phyloP scores from a whole-genome alignment of 1,140 invertebrate species.

The Branchinecta lindahli region DNA sequence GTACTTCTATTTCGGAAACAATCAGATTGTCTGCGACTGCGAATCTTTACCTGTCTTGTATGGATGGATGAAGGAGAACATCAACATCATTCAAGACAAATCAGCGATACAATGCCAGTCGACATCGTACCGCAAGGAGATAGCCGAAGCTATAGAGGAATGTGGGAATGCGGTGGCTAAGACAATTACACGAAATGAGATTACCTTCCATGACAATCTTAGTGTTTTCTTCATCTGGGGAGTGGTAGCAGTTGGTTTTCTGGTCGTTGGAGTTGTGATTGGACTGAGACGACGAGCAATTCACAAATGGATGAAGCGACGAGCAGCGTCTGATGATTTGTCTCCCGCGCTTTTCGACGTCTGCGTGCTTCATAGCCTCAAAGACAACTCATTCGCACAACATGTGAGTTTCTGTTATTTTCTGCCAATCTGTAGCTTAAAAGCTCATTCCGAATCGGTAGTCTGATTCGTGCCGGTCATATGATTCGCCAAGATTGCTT shows the following conservation, averaged over 20 bases:
- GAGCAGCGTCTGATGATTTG: constrained; percentile 41
- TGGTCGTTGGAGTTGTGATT: constrained; percentile 55
- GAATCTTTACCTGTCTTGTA: constrained; percentile 71
- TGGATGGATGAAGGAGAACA: constrained; percentile 54
- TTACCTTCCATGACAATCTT: constrained; percentile 36
- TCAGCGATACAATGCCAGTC: constrained; percentile 27
- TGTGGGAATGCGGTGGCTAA: constrained; percentile 11
- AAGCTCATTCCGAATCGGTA: background rate
- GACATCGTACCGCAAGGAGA: constrained; percentile 20
- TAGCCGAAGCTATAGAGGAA: constrained; percentile 20
- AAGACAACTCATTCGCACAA: constrained; percentile 76
- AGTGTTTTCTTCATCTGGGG: constrained; percentile 42
- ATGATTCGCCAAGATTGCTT: no score
- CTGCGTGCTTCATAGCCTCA: constrained; percentile 79
- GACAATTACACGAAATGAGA: background rate
- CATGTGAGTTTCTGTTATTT: constrained; percentile 36
- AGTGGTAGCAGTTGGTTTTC: constrained; percentile 51
- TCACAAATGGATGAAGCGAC: constrained; percentile 39
- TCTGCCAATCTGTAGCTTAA: background rate
- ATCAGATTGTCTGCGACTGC: constrained; percentile 77
- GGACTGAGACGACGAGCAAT: constrained; percentile 55
- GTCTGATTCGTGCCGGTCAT: no score
- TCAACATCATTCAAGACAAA: constrained; percentile 35
- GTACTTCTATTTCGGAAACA: constrained; percentile 55
- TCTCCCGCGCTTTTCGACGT: constrained; percentile 77